Evolutionary conservation across 2,888 invertebrate genomes (phyloP).

Genomic region (Ochropacha duplaris): DNA sequence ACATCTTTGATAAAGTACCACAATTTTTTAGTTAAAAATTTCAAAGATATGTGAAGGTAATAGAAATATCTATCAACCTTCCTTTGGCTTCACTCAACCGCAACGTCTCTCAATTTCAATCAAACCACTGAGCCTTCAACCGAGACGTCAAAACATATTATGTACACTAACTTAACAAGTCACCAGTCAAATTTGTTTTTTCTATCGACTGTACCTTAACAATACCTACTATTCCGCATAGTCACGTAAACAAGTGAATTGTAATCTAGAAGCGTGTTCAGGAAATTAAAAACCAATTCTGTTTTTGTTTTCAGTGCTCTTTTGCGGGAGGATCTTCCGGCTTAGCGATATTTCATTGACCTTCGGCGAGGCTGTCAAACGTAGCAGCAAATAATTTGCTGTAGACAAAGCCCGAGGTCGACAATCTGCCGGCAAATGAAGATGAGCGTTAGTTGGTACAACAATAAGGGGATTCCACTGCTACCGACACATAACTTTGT

Average conservation of each 20-base stretch:
- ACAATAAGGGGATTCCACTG: constrained; percentile 11
- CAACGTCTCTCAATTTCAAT: background rate
- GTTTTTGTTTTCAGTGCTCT: constrained; percentile 13
- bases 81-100: constrained; percentile 1
- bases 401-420: constrained; percentile 36
- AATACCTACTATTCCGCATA: constrained; percentile 2
- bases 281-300: constrained; percentile 16
- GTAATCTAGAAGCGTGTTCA: constrained; percentile 6
- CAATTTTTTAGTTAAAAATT: too few relatives aligned
- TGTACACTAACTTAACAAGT: constrained; percentile 1
- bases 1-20: too few relatives aligned
- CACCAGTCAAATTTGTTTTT: background rate
- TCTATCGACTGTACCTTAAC: background rate
- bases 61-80: background rate
- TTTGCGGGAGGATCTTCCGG: constrained; percentile 20
- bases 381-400: constrained; percentile 30
- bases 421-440: constrained; percentile 18
- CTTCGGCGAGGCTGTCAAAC: constrained; percentile 16
- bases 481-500: background rate
- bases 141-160: constrained; percentile 2
- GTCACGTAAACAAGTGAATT: constrained; percentile 15
- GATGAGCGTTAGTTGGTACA: constrained; percentile 13
- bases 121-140: constrained; percentile 4
- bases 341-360: constrained; percentile 21
- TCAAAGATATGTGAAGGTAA: background rate